phyloP scores from a whole-genome alignment of 2,113 vertebrate genomes.

The Xenopus laevis region DNA sequence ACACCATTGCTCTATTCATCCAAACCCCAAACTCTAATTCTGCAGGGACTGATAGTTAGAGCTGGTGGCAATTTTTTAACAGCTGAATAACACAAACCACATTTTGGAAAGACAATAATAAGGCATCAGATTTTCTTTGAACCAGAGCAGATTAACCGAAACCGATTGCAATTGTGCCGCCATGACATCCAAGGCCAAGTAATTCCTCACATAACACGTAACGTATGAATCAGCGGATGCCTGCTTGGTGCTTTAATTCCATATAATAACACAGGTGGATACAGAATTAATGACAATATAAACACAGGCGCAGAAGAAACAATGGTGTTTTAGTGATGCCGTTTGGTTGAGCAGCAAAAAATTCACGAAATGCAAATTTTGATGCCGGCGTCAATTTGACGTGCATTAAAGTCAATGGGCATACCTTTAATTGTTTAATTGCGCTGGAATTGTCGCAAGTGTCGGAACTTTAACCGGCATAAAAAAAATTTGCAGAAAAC shows the following conservation, averaged over 20 bases:
- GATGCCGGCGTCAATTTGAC: too few relatives aligned
- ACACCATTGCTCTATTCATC: too few relatives aligned
- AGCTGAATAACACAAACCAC: conserved; percentile 20
- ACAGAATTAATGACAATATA: conserved; percentile 5
- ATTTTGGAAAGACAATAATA: conserved; percentile 22
- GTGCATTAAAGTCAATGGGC: too few relatives aligned
- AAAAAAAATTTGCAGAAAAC: too few relatives aligned
- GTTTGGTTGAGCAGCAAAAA: neutral
- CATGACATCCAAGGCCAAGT: conserved; percentile 12
- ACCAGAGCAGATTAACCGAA: too few relatives aligned
- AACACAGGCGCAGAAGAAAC: neutral
- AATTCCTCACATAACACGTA: conserved; percentile 12
- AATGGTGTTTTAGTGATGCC: neutral
- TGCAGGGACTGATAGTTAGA: neutral
- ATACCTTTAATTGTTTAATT: too few relatives aligned
- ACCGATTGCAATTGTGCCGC: conserved; percentile 23
- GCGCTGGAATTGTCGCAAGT: too few relatives aligned
- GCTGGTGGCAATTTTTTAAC: too few relatives aligned
- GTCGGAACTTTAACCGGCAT: too few relatives aligned
- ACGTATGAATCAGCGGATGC: neutral
- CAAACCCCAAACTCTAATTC: neutral
- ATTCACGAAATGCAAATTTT: too few relatives aligned
- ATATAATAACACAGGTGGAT: neutral
- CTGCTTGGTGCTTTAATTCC: conserved; percentile 1
- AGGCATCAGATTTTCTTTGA: conserved; percentile 5